A percentile compares a stretch with the other conserved stretches of the same genome.
Evolutionary conservation across 1,140 invertebrate genomes (phyloP).

Genomic region (Dryas iulia): DNA sequence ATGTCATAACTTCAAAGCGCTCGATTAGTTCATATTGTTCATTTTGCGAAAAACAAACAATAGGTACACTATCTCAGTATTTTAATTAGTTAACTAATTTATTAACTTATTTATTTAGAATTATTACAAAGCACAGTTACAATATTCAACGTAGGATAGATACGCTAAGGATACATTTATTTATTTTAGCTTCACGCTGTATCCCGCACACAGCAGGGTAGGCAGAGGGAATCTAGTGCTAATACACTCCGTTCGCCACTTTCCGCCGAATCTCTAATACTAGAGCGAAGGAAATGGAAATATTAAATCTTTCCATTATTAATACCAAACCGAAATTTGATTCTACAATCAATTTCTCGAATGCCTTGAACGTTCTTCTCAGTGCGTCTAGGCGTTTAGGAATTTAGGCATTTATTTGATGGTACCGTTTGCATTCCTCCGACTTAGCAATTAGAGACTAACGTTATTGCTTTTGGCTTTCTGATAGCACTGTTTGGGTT

Average conservation of each 20-base stretch:
- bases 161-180: no score
- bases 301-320: no score
- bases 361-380: conserved; percentile 12
- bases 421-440: conserved; percentile 18
- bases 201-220: no score
- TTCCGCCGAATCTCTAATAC: no score
- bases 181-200: no score
- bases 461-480: conserved; percentile 14
- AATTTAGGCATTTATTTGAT: background rate
- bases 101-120: no score
- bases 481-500: background rate
- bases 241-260: no score
- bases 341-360: conserved; percentile 16
- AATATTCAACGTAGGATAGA: no score
- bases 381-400: conserved; percentile 2
- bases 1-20: background rate
- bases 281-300: no score
- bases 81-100: no score
- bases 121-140: no score
- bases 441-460: conserved; percentile 18
- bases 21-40: background rate
- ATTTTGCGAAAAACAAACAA: background rate
- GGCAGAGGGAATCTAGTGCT: no score
- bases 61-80: background rate
- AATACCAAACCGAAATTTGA: conserved; percentile 7